phyloP scores from a whole-genome alignment of 2,888 invertebrate genomes.

The Pyrrhosoma nymphula region DNA sequence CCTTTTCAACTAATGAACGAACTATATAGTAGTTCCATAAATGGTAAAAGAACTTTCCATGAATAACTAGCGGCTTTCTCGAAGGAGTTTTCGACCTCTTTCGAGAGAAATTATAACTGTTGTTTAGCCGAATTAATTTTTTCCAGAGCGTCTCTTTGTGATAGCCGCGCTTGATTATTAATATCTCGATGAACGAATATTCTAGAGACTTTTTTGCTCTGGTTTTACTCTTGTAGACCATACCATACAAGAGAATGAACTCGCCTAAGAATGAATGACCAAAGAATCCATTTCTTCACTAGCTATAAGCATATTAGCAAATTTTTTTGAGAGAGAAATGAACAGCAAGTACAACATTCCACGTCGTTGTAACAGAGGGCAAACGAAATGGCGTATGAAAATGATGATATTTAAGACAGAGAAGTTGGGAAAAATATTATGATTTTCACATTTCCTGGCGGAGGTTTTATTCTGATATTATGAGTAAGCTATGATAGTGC shows the following conservation, averaged over 20 bases:
- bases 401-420: background rate
- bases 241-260: background rate
- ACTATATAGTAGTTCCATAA: background rate
- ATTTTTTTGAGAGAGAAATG: background rate
- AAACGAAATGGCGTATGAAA: background rate
- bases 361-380: background rate
- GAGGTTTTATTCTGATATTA: background rate
- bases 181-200: background rate
- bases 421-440: background rate
- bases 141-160: background rate
- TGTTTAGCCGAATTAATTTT: background rate
- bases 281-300: background rate
- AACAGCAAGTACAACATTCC: slow-evolving; percentile 16
- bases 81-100: background rate
- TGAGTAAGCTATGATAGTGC: background rate
- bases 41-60: background rate
- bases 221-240: background rate
- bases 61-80: background rate
- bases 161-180: background rate
- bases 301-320: slow-evolving; percentile 7
- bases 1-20: background rate
- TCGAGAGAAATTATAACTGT: background rate
- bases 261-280: slow-evolving; percentile 2
- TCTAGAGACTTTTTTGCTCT: background rate
- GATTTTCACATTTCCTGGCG: background rate